A percentile compares a stretch with the other conserved stretches of the same genome.
Conservation (phyloP, 2,888 invertebrate species). For the Hedya salicella region DNA sequence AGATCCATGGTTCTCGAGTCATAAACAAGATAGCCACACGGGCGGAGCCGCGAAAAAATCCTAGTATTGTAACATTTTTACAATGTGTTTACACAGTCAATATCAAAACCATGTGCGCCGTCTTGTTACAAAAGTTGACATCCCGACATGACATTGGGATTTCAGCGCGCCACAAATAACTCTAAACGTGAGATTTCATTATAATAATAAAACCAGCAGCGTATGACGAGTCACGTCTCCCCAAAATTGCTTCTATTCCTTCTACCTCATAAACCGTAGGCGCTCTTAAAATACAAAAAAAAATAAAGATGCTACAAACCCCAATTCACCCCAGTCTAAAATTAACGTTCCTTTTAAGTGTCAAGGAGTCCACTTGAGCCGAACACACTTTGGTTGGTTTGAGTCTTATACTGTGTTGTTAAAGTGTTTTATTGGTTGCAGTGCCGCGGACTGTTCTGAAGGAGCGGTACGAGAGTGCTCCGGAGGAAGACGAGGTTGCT, state of each 20-base stretch:
- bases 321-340: conserved; percentile 71
- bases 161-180: conserved; percentile 6
- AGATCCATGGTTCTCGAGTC: no score
- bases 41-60: not conserved
- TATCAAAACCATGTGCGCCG: not conserved
- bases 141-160: not conserved
- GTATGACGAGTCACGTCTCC: conserved; percentile 58
- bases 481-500: conserved; percentile 91
- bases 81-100: not conserved
- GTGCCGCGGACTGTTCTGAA: conserved; percentile 93
- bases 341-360: conserved; percentile 65
- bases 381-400: conserved; percentile 41
- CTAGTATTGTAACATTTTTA: not conserved
- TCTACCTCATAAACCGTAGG: conserved; percentile 52
- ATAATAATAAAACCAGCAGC: conserved; percentile 34
- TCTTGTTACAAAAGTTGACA: not conserved
- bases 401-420: conserved; percentile 51
- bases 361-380: conserved; percentile 59
- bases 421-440: conserved; percentile 75
- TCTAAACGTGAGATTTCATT: conserved; percentile 19
- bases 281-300: conserved; percentile 58
- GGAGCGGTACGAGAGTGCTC: conserved; percentile 91
- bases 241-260: conserved; percentile 48
- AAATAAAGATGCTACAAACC: conserved; percentile 43
- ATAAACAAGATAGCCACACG: no score